phyloP scores from a whole-genome alignment of 2,888 invertebrate genomes.

The Dromius quadrimaculatus region DNA sequence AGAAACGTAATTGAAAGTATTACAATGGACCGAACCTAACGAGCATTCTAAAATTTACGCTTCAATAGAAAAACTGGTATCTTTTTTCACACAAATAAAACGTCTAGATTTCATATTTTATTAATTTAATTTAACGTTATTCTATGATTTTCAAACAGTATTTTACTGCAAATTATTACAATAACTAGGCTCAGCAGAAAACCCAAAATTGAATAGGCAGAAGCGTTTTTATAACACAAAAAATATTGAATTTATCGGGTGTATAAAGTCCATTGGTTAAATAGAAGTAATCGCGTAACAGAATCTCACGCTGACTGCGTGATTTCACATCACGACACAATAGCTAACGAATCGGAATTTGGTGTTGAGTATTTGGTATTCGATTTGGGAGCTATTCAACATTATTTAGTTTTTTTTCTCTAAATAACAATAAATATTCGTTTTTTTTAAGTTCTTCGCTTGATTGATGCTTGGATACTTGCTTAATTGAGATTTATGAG shows the following conservation, averaged over 20 bases:
- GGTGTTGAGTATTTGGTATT: constrained; percentile 8
- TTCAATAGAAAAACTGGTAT: constrained; percentile 30
- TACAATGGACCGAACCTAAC: constrained; percentile 42
- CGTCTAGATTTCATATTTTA: too few species aligned
- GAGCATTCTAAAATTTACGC: constrained; percentile 38
- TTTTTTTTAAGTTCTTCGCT: too few species aligned
- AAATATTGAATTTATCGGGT: constrained; percentile 45
- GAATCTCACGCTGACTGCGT: constrained; percentile 44
- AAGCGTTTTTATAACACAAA: neutral
- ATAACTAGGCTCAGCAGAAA: too few species aligned
- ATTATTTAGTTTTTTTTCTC: too few species aligned
- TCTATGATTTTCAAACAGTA: too few species aligned
- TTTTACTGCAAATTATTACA: too few species aligned
- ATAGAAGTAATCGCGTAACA: constrained; percentile 40
- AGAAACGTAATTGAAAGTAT: constrained; percentile 49
- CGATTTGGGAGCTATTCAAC: constrained; percentile 29
- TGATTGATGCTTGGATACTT: too few species aligned
- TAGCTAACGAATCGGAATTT: constrained; percentile 25
- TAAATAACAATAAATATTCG: too few species aligned
- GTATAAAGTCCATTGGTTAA: constrained; percentile 39
- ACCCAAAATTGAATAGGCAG: constrained; percentile 5
- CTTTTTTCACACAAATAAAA: constrained; percentile 14
- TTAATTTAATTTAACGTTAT: too few species aligned
- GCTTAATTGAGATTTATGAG: too few species aligned
- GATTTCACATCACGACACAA: constrained; percentile 44